Evolutionary conservation across 2,888 invertebrate genomes (phyloP), one percentile per base, ranked within the genome.

Genomic region (Drosophila ustulata): DNA sequence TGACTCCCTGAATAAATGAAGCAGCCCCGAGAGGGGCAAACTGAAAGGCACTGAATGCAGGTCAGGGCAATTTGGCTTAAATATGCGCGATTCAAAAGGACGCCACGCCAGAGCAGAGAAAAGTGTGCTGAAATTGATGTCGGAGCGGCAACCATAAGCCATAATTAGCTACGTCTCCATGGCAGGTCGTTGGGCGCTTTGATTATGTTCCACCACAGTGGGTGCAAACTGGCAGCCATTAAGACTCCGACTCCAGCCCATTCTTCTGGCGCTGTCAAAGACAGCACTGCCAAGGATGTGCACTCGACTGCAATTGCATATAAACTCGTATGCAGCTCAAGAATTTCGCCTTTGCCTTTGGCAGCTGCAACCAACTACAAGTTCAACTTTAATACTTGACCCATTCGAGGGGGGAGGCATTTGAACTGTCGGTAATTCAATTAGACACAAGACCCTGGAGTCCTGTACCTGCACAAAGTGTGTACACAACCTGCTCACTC

Each of bases 341-440:
- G 47, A 68, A 64, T 55, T 53, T 49, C 18, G 37, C 37, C 11
- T 34, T 8, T 51, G 25, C 39, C 69, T 56, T 47, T 49, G 57
- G 51, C 66, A 13, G 37, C 2, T 37, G 37, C 37, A 37, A 4
- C 11, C 39, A 25, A 26, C n/a, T 39, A 32, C 72, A 80, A 80
- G 88, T 80, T 88, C 72, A 73, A 71, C 49, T 78, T 45, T 9
- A 63, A 82, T 62, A 68, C 87, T 86, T 83, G 87, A 86, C 87
- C 83, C 66, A 71, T 57, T 76, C 70, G 52, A 26, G 18, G 34
- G 37, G 39, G 3, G 45, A 23, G 25, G 62, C 46, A 39, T 50
- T 51, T 70, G n/a, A 66, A 47, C 67, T 78, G 32, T 65, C 66
- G 13, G 13, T 5, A 41, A 52, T 73, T 59, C 65, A 64, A 64